phyloP scores from a whole-genome alignment of 1,140 invertebrate genomes.

The Neodiprion virginianus region DNA sequence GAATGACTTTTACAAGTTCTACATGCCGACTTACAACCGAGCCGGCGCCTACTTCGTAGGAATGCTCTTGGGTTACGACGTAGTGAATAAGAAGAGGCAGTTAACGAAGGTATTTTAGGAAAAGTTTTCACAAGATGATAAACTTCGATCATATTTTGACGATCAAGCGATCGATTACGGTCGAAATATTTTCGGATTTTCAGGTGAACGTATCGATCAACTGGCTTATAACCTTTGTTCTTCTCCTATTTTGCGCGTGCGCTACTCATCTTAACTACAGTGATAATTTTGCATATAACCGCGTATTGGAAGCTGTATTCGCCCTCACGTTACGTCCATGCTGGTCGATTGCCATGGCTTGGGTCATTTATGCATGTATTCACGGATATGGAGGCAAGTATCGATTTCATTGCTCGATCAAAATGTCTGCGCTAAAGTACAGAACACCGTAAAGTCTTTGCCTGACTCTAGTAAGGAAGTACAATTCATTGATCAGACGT shows the following conservation, averaged over 20 bases:
- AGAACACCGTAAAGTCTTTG: too few relatives aligned
- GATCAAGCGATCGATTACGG: neutral
- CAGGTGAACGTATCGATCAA: neutral
- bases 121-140: neutral
- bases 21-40: slow-evolving; percentile 51
- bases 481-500: neutral
- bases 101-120: neutral
- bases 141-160: neutral
- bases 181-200: neutral
- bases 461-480: too few relatives aligned
- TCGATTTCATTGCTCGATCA: too few relatives aligned
- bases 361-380: slow-evolving; percentile 61
- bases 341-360: slow-evolving; percentile 56
- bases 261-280: neutral
- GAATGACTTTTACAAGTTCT: slow-evolving; percentile 34
- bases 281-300: slow-evolving; percentile 18
- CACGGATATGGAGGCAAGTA: slow-evolving; percentile 35
- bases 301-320: slow-evolving; percentile 43
- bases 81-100: slow-evolving; percentile 19
- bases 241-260: neutral
- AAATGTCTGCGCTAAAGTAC: too few relatives aligned
- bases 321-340: slow-evolving; percentile 44
- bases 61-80: slow-evolving; percentile 62
- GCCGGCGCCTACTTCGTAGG: slow-evolving; percentile 67
- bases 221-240: neutral